Conservation (phyloP, 2,113 vertebrate species). For the Hiodon alosoides region DNA sequence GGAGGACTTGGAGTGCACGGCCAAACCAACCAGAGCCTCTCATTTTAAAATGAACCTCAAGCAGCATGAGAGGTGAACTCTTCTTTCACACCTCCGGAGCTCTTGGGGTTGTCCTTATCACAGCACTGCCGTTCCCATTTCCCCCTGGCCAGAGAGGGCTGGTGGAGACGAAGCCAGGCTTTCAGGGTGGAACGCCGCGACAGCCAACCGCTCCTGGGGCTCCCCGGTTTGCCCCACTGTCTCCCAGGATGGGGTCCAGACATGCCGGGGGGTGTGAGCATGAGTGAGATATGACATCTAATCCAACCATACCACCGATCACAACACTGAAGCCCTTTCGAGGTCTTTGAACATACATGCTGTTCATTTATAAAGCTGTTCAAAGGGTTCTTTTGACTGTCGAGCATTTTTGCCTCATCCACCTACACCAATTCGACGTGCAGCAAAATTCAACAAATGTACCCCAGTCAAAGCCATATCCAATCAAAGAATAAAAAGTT, state of each 20-base stretch:
- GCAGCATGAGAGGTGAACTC: constrained; percentile 61
- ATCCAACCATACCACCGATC: constrained; percentile 52
- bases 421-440: constrained; percentile 20
- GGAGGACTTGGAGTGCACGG: too few relatives aligned
- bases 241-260: constrained; percentile 16
- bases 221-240: not conserved
- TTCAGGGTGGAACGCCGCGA: constrained; percentile 27
- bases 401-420: constrained; percentile 32
- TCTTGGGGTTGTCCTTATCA: constrained; percentile 49
- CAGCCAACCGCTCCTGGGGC: constrained; percentile 11
- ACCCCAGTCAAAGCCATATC: too few relatives aligned
- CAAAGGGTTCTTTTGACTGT: constrained; percentile 33
- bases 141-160: constrained; percentile 51
- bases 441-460: constrained; percentile 26
- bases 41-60: constrained; percentile 55
- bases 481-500: too few relatives aligned
- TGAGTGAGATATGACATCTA: constrained; percentile 38
- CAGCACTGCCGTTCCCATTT: constrained; percentile 60
- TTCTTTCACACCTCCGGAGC: constrained; percentile 63
- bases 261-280: constrained; percentile 37
- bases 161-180: constrained; percentile 28
- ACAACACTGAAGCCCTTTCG: constrained; percentile 41
- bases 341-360: constrained; percentile 38
- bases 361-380: constrained; percentile 32
- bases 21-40: constrained; percentile 36